These are phyloP conservation scores for Platyscapa corneri DNA, from an alignment of 1,140 invertebrate species.

Conservation along the genomic window DNA sequence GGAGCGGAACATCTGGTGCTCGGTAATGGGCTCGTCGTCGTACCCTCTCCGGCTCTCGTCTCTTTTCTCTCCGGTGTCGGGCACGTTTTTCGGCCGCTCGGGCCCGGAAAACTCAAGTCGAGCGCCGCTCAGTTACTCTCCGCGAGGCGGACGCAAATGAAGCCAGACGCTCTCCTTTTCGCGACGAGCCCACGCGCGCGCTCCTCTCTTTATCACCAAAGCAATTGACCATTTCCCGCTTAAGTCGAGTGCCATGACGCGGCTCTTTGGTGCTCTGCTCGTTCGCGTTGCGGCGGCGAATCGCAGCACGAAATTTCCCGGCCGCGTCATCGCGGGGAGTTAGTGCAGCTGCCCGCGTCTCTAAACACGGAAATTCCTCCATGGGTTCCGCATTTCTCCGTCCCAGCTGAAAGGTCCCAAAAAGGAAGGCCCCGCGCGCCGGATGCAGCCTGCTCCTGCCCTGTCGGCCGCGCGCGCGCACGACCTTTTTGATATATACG, in stretches of 20 bases:
- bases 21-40: background rate
- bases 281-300: background rate
- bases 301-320: background rate
- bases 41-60: background rate
- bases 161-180: too few relatives aligned
- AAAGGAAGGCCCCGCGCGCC: slow-evolving; percentile 23
- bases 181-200: slow-evolving; percentile 1
- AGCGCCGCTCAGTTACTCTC: too few relatives aligned
- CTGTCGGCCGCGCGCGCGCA: slow-evolving; percentile 15
- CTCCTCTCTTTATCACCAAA: background rate
- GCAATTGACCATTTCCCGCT: slow-evolving; percentile 52
- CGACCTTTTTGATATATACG: slow-evolving; percentile 26
- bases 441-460: slow-evolving; percentile 42
- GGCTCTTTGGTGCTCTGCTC: background rate
- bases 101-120: background rate
- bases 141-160: too few relatives aligned
- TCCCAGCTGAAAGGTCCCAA: slow-evolving; percentile 37
- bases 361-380: slow-evolving; percentile 66
- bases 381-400: slow-evolving; percentile 10
- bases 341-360: slow-evolving; percentile 52
- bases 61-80: background rate
- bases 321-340: slow-evolving; percentile 4
- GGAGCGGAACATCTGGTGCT: slow-evolving; percentile 53
- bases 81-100: background rate
- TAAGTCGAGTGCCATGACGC: background rate